These are phyloP conservation scores for Strix occidentalis DNA, from an alignment of 2,797 vertebrate species.

Conservation along the genomic window DNA sequence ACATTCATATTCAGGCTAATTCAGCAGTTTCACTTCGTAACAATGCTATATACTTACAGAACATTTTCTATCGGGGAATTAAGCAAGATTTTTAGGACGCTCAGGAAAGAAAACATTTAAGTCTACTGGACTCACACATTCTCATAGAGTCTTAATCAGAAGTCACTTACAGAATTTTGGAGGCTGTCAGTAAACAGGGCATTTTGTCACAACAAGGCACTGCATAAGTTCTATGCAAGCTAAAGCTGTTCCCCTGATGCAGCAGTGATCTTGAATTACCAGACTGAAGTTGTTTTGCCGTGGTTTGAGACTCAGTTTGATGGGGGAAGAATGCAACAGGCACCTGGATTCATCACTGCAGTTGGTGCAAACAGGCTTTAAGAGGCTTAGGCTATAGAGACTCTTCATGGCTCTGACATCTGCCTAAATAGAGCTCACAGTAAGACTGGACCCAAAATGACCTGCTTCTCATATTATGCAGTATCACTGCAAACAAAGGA, in stretches of 20 bases:
- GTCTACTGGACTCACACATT: background rate
- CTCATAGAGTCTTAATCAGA: background rate
- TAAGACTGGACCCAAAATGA: background rate
- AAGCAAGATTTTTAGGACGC: background rate
- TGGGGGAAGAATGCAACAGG: background rate
- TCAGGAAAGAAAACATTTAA: background rate
- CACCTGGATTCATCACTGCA: background rate
- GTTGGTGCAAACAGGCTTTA: background rate
- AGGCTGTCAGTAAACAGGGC: background rate
- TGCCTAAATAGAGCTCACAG: background rate
- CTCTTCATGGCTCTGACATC: background rate
- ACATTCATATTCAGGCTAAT: background rate
- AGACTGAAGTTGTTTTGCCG: background rate
- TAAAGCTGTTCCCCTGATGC: background rate
- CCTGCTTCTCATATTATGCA: background rate
- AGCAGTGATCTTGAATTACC: background rate
- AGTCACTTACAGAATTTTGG: background rate
- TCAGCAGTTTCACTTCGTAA: background rate
- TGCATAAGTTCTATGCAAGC: accelerated
- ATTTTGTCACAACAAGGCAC: background rate
- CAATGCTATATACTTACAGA: background rate
- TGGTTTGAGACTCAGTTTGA: background rate
- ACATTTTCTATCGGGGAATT: background rate
- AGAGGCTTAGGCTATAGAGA: background rate
- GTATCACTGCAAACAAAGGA: conserved; percentile 10